A percentile compares a stretch with the other conserved stretches of the same genome.
Conservation (phyloP, 2,888 invertebrate genomes). For the Macrosoma leucophasiata region DNA sequence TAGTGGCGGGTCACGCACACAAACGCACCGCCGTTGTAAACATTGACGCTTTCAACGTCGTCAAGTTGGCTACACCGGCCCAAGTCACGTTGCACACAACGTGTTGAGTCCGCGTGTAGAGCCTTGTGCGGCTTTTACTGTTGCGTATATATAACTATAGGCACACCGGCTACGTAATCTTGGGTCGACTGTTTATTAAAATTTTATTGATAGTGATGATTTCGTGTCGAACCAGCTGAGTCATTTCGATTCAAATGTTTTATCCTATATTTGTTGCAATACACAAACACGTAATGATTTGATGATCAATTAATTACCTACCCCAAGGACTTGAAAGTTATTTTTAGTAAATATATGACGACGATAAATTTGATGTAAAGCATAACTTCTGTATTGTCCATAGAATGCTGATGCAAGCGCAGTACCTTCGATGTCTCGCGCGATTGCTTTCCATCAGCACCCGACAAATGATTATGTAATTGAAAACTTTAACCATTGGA, state of each 20-base stretch:
- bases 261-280: too few species aligned
- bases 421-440: conserved; percentile 48
- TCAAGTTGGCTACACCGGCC: conserved; percentile 45
- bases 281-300: too few species aligned
- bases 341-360: too few species aligned
- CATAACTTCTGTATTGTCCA: conserved; percentile 53
- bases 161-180: conserved; percentile 34
- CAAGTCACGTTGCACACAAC: conserved; percentile 67
- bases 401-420: conserved; percentile 51
- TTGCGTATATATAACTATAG: conserved; percentile 15
- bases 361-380: conserved; percentile 28
- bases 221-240: conserved; percentile 17
- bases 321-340: too few species aligned
- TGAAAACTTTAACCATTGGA: conserved; percentile 21
- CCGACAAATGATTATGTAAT: conserved; percentile 55
- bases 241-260: too few species aligned
- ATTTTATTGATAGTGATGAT: conserved; percentile 26
- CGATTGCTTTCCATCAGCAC: conserved; percentile 42
- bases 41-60: conserved; percentile 36
- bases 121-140: conserved; percentile 40
- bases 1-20: conserved; percentile 33
- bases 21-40: conserved; percentile 38
- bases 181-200: conserved; percentile 18
- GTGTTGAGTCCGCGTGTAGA: conserved; percentile 52
- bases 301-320: too few species aligned